Evolutionary conservation across 30 jellyfish, hydroid and myxozoan species (phyloP), one percentile per base, ranked within the genome.

Genomic region (Mastigias papua): DNA sequence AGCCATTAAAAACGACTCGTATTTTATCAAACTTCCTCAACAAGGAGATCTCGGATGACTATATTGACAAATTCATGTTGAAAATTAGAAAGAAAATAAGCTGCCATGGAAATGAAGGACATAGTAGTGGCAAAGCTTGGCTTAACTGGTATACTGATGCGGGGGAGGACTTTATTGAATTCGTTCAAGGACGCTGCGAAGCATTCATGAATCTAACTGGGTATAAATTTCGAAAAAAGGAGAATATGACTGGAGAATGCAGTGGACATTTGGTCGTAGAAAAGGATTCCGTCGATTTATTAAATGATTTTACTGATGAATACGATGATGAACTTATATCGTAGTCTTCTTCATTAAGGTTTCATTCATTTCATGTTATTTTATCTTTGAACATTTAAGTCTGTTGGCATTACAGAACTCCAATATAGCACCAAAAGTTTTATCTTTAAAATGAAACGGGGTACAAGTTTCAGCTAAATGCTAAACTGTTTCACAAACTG

Each of bases 61-160:
- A 10, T 54, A 2, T 54, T 54, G 6, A 54, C 7, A 10, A 54
- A 21, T 60, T 50, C 23, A 19, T 29, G 69, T 22, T 42, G 63
- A 50, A 50, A 34, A 22, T 78, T 34, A 15, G 17, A 10, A 58
- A 78, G 17, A 29, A 37, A 30, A 20, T 22, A 35, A 31, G 25
- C 17, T 76, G 87, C 33, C 13, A 13, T 1, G 26, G 34, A 35
- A 78, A 78, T 57, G 88, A 66, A 29, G 2, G 27, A 2, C 23
- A 3, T 2, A 19, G 7, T 16, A 10, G 3, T 2, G 26, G 32
- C 11, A 11, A 21, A 16, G 75, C 25, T 1, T 27, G 88, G 75
- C 69, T 42, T 9, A 78, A 78, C 62, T 78, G 88, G 88, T 73
- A 60, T 27, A 27, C 46, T 28, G 88, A 27, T 15, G 88, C 88